Evolutionary conservation across 1,140 invertebrate genomes (phyloP), one percentile per base, ranked within the genome.

Genomic region (Drosophila guanche): DNA sequence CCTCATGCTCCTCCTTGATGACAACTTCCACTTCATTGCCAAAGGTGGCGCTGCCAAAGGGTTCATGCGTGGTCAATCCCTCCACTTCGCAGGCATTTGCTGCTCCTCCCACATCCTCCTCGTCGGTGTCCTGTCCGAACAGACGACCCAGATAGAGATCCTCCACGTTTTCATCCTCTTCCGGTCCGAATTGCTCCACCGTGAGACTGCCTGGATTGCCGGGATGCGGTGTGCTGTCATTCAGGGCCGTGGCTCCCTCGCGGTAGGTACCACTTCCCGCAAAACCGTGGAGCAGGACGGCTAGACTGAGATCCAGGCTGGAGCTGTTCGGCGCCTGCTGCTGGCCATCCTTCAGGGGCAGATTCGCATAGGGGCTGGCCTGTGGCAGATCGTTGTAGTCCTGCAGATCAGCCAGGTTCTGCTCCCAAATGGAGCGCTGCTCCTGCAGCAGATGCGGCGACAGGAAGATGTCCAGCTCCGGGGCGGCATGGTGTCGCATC

Each of bases 271-370:
- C 65, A n/a, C 52, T 61, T 16, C 76, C 68, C 0, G 84, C 66
- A 46, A 81, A 88, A 4, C 74, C 77, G 8, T 90, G 76, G 0
- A 90, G 50, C 0, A 90, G 55, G 0, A 79, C 73, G 0, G 89
- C 89, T 50, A 89, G 10, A 42, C 63, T 78, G n/a, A 90, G 50
- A 70, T 90, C 89, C 51, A 90, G 27, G 16, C 77, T 79, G 4
- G 62, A 71, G 14, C 62, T 79, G 22, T 88, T 79, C 14, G 72
- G 71, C 23, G 75, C 23, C 55, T 79, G 80, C n/a, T 72, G 76
- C 27, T 85, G 89, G 8, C 90, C 90, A 76, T 91, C 89, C 59
- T 91, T 91, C 5, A 90, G 67, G 5, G 90, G 90, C 45, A 91
- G 58, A 61, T 88, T 75, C 8, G 75, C 86, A 56, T 91, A 91